Conservation (phyloP, 2,113 vertebrate species). For the Boleophthalmus pectinirostris region DNA sequence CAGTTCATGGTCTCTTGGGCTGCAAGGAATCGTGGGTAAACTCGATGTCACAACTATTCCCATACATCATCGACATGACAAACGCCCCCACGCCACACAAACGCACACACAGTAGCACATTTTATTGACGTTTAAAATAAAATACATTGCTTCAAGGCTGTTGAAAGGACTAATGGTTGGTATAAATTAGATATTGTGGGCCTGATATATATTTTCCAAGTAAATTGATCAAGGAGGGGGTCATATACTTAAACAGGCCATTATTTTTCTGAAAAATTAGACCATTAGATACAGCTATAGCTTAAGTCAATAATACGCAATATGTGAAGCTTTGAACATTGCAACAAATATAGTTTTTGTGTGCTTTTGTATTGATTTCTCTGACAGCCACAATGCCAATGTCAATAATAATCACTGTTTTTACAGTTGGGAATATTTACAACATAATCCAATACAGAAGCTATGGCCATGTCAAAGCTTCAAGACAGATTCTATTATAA, state of each 20-base stretch:
- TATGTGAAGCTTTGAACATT: background rate
- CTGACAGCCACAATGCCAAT: background rate
- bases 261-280: background rate
- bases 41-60: constrained; percentile 58
- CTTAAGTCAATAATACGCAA: background rate
- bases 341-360: background rate
- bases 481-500: background rate
- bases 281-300: constrained; percentile 1
- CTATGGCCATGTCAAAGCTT: background rate
- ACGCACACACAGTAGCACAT: background rate
- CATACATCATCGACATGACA: constrained; percentile 58
- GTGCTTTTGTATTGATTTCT: background rate
- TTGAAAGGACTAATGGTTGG: background rate
- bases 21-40: constrained; percentile 58
- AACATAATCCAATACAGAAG: background rate
- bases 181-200: constrained; percentile 16
- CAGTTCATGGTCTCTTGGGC: constrained; percentile 65
- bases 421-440: background rate
- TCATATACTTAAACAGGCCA: background rate
- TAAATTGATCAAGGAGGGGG: background rate
- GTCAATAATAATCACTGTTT: constrained; percentile 8
- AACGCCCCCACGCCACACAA: background rate
- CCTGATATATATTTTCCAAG: constrained; percentile 12
- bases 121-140: constrained; percentile 15
- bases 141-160: constrained; percentile 19